Evolutionary conservation across 1,140 invertebrate species (phyloP).

Genomic region (Penaeus japonicus): DNA sequence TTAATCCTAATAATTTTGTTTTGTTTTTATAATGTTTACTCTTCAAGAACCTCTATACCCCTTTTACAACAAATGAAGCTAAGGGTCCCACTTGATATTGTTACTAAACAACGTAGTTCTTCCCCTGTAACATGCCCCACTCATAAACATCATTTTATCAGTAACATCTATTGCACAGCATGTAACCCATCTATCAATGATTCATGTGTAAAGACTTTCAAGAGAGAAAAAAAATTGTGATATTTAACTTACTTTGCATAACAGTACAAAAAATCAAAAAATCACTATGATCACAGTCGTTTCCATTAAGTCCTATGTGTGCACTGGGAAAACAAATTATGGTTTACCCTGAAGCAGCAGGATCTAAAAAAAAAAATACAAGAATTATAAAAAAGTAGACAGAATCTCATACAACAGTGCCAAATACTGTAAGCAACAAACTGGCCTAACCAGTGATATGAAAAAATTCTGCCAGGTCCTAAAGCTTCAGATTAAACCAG

Average conservation of each 20-base stretch:
- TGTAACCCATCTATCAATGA: slow-evolving; percentile 38
- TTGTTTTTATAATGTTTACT: slow-evolving; percentile 25
- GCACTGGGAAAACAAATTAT: slow-evolving; percentile 50
- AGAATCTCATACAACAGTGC: not conserved
- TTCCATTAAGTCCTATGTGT: slow-evolving; percentile 55
- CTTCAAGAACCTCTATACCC: slow-evolving; percentile 8
- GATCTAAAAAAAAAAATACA: too few species aligned
- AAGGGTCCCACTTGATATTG: slow-evolving; percentile 11
- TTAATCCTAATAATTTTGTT: slow-evolving; percentile 48
- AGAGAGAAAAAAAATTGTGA: slow-evolving; percentile 18
- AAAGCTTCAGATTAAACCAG: slow-evolving; percentile 23
- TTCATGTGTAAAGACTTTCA: slow-evolving; percentile 20
- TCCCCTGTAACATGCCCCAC: slow-evolving; percentile 27
- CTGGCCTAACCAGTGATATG: slow-evolving; percentile 9
- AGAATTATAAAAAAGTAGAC: too few species aligned
- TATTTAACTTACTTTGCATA: slow-evolving; percentile 57
- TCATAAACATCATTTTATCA: slow-evolving; percentile 9
- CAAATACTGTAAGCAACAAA: slow-evolving; percentile 11
- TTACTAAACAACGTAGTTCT: not conserved
- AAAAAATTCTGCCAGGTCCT: not conserved
- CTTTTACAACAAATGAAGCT: slow-evolving; percentile 20
- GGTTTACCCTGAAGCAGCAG: not conserved
- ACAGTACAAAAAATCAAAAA: slow-evolving; percentile 56
- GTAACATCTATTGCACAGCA: slow-evolving; percentile 56
- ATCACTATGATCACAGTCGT: slow-evolving; percentile 57